These are phyloP conservation scores for Cassiopea xamachana DNA, from an alignment of 30 jellyfish, hydroid and myxozoan genomes.

Conservation along the genomic window DNA sequence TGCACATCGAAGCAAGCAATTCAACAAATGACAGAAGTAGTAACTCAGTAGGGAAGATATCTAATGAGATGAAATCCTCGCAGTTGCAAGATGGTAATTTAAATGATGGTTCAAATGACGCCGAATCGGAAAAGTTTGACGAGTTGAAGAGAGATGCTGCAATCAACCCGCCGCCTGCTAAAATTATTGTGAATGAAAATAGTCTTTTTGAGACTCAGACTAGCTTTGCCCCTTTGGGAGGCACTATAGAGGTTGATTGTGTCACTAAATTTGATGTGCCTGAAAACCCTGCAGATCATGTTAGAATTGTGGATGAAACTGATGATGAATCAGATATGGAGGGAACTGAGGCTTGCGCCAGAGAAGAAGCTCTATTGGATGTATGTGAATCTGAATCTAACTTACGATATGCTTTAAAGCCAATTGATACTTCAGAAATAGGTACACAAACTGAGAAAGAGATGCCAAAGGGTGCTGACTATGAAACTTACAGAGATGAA, in stretches of 20 bases:
- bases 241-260: neutral
- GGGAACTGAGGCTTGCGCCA: neutral
- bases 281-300: slow-evolving; percentile 48
- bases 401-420: neutral
- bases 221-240: neutral
- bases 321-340: slow-evolving; percentile 33
- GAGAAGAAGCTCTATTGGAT: neutral
- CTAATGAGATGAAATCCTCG: neutral
- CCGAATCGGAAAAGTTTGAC: neutral
- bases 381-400: slow-evolving; percentile 30
- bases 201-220: neutral
- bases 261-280: slow-evolving; percentile 13
- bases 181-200: neutral
- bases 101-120: neutral
- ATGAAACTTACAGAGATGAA: slow-evolving; percentile 53
- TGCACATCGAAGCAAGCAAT: slow-evolving; percentile 6
- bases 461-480: neutral
- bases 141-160: neutral
- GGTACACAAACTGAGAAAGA: slow-evolving; percentile 45
- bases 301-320: slow-evolving; percentile 19
- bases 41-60: neutral
- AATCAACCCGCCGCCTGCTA: neutral
- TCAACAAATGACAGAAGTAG: neutral
- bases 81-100: neutral
- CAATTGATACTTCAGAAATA: slow-evolving; percentile 1